These are phyloP conservation scores for Zootermopsis nevadensis DNA, from an alignment of 2,888 invertebrate genomes.

Conservation along the genomic window DNA sequence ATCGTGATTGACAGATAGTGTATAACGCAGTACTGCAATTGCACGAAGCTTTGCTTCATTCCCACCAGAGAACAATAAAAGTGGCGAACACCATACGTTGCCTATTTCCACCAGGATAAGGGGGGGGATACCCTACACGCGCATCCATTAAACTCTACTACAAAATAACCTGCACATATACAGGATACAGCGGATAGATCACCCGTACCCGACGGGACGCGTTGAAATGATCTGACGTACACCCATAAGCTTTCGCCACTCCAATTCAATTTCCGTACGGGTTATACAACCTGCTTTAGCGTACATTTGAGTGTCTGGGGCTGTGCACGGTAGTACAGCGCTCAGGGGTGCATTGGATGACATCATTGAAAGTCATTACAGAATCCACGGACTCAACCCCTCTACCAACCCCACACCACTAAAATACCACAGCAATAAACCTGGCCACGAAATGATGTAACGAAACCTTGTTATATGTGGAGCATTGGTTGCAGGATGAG, in stretches of 20 bases:
- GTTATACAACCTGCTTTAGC: conserved; percentile 29
- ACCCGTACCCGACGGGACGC: not conserved
- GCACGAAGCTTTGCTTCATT: not conserved
- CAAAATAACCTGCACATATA: conserved; percentile 7
- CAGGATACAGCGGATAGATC: not conserved
- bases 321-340: not conserved
- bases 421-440: conserved; percentile 40
- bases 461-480: conserved; percentile 44
- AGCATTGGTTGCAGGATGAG: not conserved
- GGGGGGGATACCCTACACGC: not conserved
- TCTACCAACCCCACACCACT: not conserved
- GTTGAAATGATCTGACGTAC: conserved; percentile 34
- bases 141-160: conserved; percentile 27
- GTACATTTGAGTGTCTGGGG: not conserved
- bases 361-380: conserved; percentile 20
- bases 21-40: not conserved
- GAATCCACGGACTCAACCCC: conserved; percentile 7
- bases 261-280: conserved; percentile 50
- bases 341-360: conserved; percentile 6
- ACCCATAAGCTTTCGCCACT: conserved; percentile 23
- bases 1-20: conserved; percentile 29
- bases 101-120: not conserved
- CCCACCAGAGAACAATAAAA: conserved; percentile 21
- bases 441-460: conserved; percentile 46
- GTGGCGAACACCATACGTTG: conserved; percentile 28